Conservation (phyloP, 1,140 invertebrate species). For the Papilio machaon region DNA sequence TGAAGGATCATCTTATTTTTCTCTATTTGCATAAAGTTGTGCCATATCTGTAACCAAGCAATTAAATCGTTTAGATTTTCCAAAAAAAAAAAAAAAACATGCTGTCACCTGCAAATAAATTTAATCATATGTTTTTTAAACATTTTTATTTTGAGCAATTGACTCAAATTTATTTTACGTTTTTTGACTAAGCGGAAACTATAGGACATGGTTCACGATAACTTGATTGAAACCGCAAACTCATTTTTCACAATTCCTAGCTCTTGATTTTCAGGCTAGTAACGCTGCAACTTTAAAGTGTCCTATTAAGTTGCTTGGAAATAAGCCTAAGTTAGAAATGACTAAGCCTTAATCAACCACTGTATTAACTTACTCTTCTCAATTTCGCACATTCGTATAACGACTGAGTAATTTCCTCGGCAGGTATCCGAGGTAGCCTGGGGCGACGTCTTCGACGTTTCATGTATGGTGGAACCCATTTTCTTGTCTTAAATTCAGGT, state of each 20-base stretch:
- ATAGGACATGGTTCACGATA: too few species aligned
- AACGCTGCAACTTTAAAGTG: too few species aligned
- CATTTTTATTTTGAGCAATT: background rate
- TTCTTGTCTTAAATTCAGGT: slow-evolving; percentile 54
- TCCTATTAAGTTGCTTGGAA: too few species aligned
- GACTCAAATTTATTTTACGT: too few species aligned
- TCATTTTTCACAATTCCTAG: too few species aligned
- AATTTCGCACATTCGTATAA: slow-evolving; percentile 59
- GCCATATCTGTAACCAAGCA: slow-evolving; percentile 63
- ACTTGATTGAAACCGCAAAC: too few species aligned
- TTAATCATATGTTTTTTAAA: background rate
- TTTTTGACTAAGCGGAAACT: too few species aligned
- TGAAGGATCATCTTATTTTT: slow-evolving; percentile 75
- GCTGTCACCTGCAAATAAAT: too few species aligned
- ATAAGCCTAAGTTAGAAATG: too few species aligned
- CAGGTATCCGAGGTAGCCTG: slow-evolving; percentile 53
- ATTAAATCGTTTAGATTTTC: too few species aligned
- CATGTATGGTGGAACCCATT: slow-evolving; percentile 65
- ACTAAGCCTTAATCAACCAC: too few species aligned
- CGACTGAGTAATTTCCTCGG: slow-evolving; percentile 59
- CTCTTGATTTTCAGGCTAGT: too few species aligned
- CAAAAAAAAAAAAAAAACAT: background rate
- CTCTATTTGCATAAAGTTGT: slow-evolving; percentile 70
- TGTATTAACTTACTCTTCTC: slow-evolving; percentile 52
- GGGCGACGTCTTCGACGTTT: slow-evolving; percentile 46